Evolutionary conservation across 2,888 invertebrate species (phyloP).

Genomic region (Volucella bombylans): DNA sequence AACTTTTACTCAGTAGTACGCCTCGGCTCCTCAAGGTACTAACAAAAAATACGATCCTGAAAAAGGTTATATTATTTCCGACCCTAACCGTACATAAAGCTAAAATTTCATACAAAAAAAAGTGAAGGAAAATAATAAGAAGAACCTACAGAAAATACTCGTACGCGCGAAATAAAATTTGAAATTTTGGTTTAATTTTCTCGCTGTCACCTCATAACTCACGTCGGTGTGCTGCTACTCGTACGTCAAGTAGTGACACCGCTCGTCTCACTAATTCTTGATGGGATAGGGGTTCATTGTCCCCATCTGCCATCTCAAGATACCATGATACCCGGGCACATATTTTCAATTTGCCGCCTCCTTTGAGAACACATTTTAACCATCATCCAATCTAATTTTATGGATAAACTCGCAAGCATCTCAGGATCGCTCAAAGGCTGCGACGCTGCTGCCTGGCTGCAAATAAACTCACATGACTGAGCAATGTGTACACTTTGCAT

Average conservation of each 20-base stretch:
- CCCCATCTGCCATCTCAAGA: conserved; percentile 10
- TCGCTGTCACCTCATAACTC: conserved; percentile 46
- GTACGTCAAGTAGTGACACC: conserved; percentile 27
- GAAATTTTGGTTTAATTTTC: conserved; percentile 48
- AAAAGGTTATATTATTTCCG: too few relatives aligned
- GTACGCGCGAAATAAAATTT: conserved; percentile 11
- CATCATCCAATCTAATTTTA: conserved; percentile 73
- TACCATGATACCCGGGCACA: conserved; percentile 26
- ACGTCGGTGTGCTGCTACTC: too few relatives aligned
- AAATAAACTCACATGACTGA: conserved; percentile 72
- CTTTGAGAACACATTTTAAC: conserved; percentile 62
- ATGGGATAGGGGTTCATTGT: neutral
- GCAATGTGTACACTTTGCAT: conserved; percentile 63
- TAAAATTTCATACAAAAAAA: neutral
- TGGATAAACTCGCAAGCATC: conserved; percentile 60
- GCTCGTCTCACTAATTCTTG: neutral
- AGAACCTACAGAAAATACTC: neutral
- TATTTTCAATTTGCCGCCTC: conserved; percentile 70
- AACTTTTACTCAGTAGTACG: too few relatives aligned
- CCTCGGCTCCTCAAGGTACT: too few relatives aligned
- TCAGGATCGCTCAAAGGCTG: conserved; percentile 26
- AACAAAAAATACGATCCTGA: too few relatives aligned
- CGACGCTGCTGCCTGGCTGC: conserved; percentile 6
- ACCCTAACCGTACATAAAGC: neutral
- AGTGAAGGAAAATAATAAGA: neutral